A percentile compares a stretch with the other conserved stretches of the same genome.
These are phyloP conservation scores for Smittia aterrima DNA, from an alignment of 2,888 invertebrate genomes.

Conservation along the genomic window DNA sequence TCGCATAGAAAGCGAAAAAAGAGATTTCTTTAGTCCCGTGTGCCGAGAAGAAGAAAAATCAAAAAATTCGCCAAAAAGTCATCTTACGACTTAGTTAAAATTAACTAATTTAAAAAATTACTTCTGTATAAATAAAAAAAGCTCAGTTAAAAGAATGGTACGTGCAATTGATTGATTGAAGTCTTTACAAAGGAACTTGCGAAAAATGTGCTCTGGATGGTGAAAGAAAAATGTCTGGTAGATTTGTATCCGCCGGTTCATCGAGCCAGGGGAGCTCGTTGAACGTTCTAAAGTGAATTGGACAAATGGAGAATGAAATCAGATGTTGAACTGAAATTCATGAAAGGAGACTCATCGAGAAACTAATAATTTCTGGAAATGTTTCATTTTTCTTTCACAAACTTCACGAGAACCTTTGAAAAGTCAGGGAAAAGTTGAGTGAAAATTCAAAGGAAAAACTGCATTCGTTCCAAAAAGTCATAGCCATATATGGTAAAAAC, in stretches of 20 bases:
- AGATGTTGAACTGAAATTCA: too few relatives aligned
- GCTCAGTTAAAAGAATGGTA: not conserved
- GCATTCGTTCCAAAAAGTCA: not conserved
- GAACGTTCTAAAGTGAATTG: too few relatives aligned
- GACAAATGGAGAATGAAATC: too few relatives aligned
- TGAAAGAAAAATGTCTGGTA: too few relatives aligned
- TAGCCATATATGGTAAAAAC: slow-evolving; percentile 6
- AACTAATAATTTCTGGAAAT: too few relatives aligned
- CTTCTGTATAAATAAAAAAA: not conserved
- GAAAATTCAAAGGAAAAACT: not conserved
- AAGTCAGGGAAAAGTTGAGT: not conserved
- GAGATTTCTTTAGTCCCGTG: slow-evolving; percentile 9
- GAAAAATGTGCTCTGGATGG: slow-evolving; percentile 1
- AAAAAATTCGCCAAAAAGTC: not conserved
- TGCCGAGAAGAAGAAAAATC: not conserved
- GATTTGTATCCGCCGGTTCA: too few relatives aligned
- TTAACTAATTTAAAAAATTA: not conserved
- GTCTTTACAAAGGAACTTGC: not conserved
- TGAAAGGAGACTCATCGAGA: too few relatives aligned
- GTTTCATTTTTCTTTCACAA: not conserved
- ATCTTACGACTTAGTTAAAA: not conserved
- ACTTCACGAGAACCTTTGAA: not conserved
- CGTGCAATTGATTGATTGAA: not conserved
- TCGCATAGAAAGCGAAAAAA: slow-evolving; percentile 4
- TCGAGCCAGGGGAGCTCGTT: too few relatives aligned